Evolutionary conservation across 1,140 invertebrate genomes (phyloP), one percentile per base, ranked within the genome.

Genomic region (Drosophila ironensis): DNA sequence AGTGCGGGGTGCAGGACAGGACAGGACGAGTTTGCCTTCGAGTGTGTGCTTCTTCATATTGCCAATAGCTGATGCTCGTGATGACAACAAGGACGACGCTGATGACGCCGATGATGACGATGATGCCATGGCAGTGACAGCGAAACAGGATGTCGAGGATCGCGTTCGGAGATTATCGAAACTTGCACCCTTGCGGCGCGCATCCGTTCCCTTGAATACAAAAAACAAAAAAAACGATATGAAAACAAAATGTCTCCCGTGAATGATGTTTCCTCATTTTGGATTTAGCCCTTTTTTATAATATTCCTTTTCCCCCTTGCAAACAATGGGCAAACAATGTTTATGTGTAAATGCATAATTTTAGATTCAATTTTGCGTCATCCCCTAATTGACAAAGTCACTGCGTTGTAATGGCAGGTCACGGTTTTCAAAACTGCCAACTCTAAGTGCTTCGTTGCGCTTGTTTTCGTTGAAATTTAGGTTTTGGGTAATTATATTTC

Each of bases 221-320:
- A n/a, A n/a, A n/a, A n/a, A n/a, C n/a, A n/a, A n/a, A n/a, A n/a
- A n/a, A n/a, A n/a, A n/a, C 3, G 2, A 11, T 5, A 22, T 11
- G 42, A 25, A 68, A 67, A 61, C 54, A 72, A 72, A 68, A 68
- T 70, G 67, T 72, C 63, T 59, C 50, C 54, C 69, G 61, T 72
- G 42, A 68, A 61, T 37, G 37, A 53, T 44, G 24, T 47, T 47
- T 54, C 48, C 56, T 54, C 53, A 9, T 14, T n/a, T 33, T 5
- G 3, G n/a, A n/a, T n/a, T 14, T 33, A 2, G 30, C 14, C 3
- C 30, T n/a, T 28, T 4, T 33, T 33, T 30, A 11, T 30, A n/a
- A n/a, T n/a, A n/a, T 30, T 0, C 11, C 1, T 30, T 4, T 30
- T 3, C 8, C 3, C 28, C 1, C 14, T 33, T 3, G 12, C 11